Base-by-base conservation (phyloP, 1,140 invertebrate species). In the Orchestia grillus region DNA sequence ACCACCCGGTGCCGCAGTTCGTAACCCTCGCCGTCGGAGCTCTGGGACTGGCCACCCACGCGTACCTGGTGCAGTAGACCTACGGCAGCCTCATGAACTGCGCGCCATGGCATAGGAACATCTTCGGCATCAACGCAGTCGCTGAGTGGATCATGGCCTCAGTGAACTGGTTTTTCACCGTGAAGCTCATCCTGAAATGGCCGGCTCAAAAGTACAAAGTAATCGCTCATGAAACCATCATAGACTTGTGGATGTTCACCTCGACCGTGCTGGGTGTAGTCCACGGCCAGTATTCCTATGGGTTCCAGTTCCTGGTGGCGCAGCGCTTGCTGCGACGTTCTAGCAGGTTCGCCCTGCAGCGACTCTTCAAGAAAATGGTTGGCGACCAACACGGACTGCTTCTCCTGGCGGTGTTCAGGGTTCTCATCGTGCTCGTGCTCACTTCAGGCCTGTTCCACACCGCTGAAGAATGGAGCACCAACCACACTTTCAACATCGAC, bases 81-180 rank as follows among this genome's bases (percentile, higher is more conserved):
- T 94, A 94, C 92, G 92, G 44, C 8, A 94, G 92, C 36, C 92
- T 94, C 44, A 94, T 94, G 92, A 94, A 94, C 92, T 94, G 92
- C 92, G 92, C 92, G 8, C 92, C 92, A 4, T 94, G 92, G 92
- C 92, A 94, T 40, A 47, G 23, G 40, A 45, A 45, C 44, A n/a
- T 47, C 23, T 94, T 94, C 15, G 44, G 92, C 11, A 94, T 19
- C 43, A 94, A 94, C 92, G 92, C 92, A 19, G 36, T 47, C 16
- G 92, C 92, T 45, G 92, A 94, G 41, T 94, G 92, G 92, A 44
- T 94, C 43, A 44, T 94, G 43, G 92, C 44, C 19, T 11, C 43
- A 6, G 44, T 47, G 0, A 94, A 94, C 92, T 94, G 92, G 43
- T 94, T 94, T 47, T 94, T 94, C 44, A 94, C 44, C 44, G 40